These are phyloP conservation scores for Dendrolimus houi DNA, from an alignment of 2,888 invertebrate species.

Conservation along the genomic window DNA sequence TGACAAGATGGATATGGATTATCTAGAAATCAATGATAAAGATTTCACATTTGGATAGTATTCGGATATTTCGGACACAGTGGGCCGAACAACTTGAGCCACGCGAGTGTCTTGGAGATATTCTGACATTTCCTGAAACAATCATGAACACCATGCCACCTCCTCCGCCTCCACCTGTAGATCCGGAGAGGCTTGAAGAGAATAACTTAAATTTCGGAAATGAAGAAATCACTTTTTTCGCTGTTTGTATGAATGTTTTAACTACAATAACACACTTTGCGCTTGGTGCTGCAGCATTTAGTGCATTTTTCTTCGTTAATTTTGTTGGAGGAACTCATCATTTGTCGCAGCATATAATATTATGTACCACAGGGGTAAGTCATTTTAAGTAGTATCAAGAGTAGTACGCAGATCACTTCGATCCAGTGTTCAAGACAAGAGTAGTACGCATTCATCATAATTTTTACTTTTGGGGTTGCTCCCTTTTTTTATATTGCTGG, in stretches of 20 bases:
- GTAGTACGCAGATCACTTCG: too few relatives aligned
- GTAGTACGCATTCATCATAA: too few relatives aligned
- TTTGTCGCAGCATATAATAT: constrained; percentile 32
- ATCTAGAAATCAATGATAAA: not conserved
- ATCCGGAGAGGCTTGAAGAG: constrained; percentile 14
- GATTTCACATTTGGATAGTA: not conserved
- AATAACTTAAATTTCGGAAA: constrained; percentile 10
- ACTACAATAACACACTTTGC: constrained; percentile 29
- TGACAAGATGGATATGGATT: not conserved
- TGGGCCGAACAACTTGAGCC: not conserved
- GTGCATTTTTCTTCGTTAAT: constrained; percentile 21
- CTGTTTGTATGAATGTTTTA: constrained; percentile 22
- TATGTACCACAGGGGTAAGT: constrained; percentile 49
- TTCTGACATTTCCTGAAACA: not conserved
- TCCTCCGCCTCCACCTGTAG: constrained; percentile 17
- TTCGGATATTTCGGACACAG: not conserved
- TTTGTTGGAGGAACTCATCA: not conserved
- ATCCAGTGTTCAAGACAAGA: too few relatives aligned
- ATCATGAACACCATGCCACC: constrained; percentile 9
- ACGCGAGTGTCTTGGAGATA: not conserved
- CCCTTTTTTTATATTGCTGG: too few relatives aligned
- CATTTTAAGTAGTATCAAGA: not conserved
- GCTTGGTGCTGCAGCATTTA: constrained; percentile 28
- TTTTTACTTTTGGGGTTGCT: too few relatives aligned
- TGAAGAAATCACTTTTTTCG: constrained; percentile 9